phyloP scores from a whole-genome alignment of 2,113 vertebrate genomes.

The Oryzias melastigma region DNA sequence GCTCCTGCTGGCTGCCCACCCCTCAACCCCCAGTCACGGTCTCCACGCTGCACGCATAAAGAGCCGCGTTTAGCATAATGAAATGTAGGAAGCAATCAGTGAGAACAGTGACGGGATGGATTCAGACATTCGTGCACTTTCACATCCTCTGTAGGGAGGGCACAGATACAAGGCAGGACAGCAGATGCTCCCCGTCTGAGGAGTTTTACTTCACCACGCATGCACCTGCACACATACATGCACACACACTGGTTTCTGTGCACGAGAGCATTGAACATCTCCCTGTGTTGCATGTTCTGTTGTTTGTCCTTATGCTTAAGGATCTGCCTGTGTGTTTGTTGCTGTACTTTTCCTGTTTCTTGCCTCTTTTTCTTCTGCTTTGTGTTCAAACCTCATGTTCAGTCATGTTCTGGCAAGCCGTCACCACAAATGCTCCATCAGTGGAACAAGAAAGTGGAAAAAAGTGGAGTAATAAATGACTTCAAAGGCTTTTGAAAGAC shows the following conservation, averaged over 20 bases:
- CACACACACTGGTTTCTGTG: background rate
- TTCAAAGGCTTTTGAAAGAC: too few species aligned
- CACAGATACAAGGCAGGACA: conserved; percentile 46
- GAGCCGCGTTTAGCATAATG: conserved; percentile 73
- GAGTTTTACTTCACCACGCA: conserved; percentile 39
- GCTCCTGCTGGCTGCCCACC: conserved; percentile 17
- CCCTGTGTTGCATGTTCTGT: too few species aligned
- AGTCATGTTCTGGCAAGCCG: too few species aligned
- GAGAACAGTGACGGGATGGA: conserved; percentile 58
- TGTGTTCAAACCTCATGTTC: too few species aligned
- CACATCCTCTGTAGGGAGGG: conserved; percentile 62
- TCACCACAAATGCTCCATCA: too few species aligned
- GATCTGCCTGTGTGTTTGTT: too few species aligned
- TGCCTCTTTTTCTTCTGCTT: too few species aligned
- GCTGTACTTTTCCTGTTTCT: too few species aligned
- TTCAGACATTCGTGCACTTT: conserved; percentile 72
- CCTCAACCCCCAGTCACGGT: conserved; percentile 27
- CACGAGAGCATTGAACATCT: too few species aligned
- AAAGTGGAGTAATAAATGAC: too few species aligned
- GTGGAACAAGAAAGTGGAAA: too few species aligned
- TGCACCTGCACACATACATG: conserved; percentile 9
- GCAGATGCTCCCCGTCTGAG: conserved; percentile 65
- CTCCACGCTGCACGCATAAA: conserved; percentile 38
- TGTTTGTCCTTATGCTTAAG: too few species aligned
- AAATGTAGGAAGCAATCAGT: conserved; percentile 76